Percentiles rank a stretch among this genome's conserved stretches.
Conservation (phyloP, 2,797 vertebrate species). For the Cuculus canorus region DNA sequence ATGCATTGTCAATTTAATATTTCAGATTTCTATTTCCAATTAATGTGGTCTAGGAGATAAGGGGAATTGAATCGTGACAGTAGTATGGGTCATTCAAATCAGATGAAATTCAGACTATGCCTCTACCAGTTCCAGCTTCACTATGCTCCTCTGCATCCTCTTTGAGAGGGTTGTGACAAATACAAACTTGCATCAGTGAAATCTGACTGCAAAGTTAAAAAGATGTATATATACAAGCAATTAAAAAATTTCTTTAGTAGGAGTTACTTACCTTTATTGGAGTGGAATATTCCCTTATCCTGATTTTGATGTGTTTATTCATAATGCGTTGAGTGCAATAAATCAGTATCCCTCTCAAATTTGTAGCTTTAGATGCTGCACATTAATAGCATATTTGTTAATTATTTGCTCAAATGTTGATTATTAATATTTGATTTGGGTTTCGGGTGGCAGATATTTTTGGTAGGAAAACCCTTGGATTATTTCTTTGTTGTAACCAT, state of each 20-base stretch:
- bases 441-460: accelerated
- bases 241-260: neutral
- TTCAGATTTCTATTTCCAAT: slow-evolving; percentile 48
- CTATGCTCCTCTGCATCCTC: neutral
- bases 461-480: neutral
- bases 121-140: neutral
- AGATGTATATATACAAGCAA: neutral
- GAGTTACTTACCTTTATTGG: neutral
- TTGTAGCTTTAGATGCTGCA: neutral
- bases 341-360: neutral
- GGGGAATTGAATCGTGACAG: neutral
- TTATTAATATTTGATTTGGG: neutral
- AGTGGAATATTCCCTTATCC: neutral
- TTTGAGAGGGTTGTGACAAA: neutral
- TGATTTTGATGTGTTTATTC: neutral
- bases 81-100: neutral
- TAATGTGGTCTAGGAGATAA: neutral
- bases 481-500: neutral
- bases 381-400: neutral
- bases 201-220: neutral
- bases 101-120: neutral
- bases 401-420: neutral
- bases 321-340: neutral
- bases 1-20: neutral
- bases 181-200: neutral